Evolutionary conservation across 2,888 invertebrate species (phyloP), one percentile per base, ranked within the genome.

Genomic region (Acleris laterana): DNA sequence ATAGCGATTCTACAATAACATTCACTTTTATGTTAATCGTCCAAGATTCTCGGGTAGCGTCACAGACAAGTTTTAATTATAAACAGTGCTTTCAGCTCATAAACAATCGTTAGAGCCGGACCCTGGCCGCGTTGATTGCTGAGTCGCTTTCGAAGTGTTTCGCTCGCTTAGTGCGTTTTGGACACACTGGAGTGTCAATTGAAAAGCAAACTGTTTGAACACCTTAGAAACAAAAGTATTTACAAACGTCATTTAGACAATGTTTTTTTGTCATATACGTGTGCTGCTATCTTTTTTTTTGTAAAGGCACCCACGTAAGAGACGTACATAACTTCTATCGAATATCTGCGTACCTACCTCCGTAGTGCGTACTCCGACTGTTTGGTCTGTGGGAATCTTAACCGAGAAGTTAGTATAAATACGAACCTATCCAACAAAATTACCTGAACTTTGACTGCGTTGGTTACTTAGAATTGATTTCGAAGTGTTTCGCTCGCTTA

Each of bases 61-160:
- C 3, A 61, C 56, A 9, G 61, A 57, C 58, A 71, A 71, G 70
- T 72, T 72, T 71, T 71, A 74, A 72, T 74, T 72, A 70, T 65
- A 63, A 62, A 68, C 65, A 32, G 60, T 61, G 68, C 60, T 51
- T 62, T 51, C 51, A 56, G 46, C 46, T 25, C 55, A 62, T 70
- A 73, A 71, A 74, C 71, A 71, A 74, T 71, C 68, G 72, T 75
- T 73, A 72, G 63, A 20, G 62, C 57, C 52, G 62, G 70, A 63
- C 70, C 5, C 44, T 52, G 28, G 20, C 56, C 42, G 44, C 59
- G 63, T 49, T 62, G 70, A 69, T 66, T 68, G 62, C 66, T 62
- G 62, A 55, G 67, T 73, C 70, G 73, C 65, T 72, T 68, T 56
- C 51, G 32, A 57, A 68, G 69, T 69, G 69, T 63, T 70, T 65